Evolutionary conservation across 2,888 invertebrate species (phyloP), one percentile per base, ranked within the genome.

Genomic region (Mechanitis messenoides): DNA sequence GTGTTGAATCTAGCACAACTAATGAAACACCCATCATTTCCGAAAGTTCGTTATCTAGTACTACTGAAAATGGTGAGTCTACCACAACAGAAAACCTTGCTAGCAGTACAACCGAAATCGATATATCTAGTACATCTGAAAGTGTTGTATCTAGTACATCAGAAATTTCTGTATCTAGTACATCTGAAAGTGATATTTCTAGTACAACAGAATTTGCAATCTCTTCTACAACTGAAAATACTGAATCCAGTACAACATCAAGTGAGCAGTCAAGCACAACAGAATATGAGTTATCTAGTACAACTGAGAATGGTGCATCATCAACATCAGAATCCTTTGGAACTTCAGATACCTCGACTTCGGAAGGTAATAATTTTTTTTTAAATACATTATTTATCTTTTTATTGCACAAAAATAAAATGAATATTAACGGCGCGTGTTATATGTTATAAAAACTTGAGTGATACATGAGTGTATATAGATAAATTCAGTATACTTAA

Each of bases 291-390:
- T 42, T 42, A 42, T 42, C 42, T 3, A 64, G n/a, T 31, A 58
- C 64, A 1, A 59, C 66, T 46, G 62, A 59, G 58, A 57, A 53
- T 50, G 38, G 35, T n/a, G 33, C 33, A n/a, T 28, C 54, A n/a
- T 35, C 12, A 2, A 38, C 42, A 28, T 45, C 45, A 12, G 45
- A 42, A 42, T 5, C 7, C 28, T 50, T 50, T 31, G 50, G n/a
- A 31, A 50, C 69, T 50, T 62, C 58, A 33, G 64, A 65, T 12
- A 68, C 64, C 11, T 64, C 69, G 3, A 58, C 61, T 9, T 66
- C 69, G 6, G 69, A 65, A 58, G 53, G 50, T 50, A 50, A 50
- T 50, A 9, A 2, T 50, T 31, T n/a, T 50, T 50, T 58, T 53
- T 38, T 45, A 45, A 45, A 35, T 54, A 45, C 20, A 20, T 20